phyloP scores from a whole-genome alignment of 2,888 invertebrate species.

The Cataglyphis rosenhaueri region DNA sequence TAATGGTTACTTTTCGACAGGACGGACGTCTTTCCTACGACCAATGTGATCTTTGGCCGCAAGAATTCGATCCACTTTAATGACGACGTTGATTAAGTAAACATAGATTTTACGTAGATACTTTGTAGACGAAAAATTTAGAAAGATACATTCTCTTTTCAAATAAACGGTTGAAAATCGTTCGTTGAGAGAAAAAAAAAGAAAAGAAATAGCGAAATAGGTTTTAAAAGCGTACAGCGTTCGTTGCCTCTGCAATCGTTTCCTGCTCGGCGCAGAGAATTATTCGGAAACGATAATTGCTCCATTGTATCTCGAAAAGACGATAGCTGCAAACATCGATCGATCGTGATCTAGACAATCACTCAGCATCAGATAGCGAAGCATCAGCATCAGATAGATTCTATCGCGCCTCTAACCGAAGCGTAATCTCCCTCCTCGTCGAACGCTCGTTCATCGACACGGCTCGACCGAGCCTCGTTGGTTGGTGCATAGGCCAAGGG shows the following conservation, averaged over 20 bases:
- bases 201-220: constrained; percentile 27
- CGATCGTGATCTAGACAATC: constrained; percentile 62
- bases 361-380: constrained; percentile 43
- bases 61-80: constrained; percentile 53
- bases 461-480: constrained; percentile 56
- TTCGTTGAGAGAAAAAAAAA: not conserved
- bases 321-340: constrained; percentile 47
- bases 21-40: constrained; percentile 43
- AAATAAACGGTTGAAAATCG: not conserved
- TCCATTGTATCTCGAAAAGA: constrained; percentile 47
- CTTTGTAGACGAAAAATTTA: not conserved
- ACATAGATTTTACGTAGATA: constrained; percentile 18
- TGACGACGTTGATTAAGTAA: constrained; percentile 54
- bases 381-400: constrained; percentile 42
- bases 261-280: constrained; percentile 29
- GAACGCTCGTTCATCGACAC: constrained; percentile 68
- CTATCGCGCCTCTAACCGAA: constrained; percentile 55
- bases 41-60: constrained; percentile 43
- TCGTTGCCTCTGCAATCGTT: constrained; percentile 30
- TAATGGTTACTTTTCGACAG: constrained; percentile 76
- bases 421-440: constrained; percentile 62
- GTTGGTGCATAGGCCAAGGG: constrained; percentile 32
- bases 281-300: constrained; percentile 50
- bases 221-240: constrained; percentile 39
- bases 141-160: not conserved